Base-by-base conservation (phyloP, 2,113 vertebrate species). In the Numenius arquata region DNA sequence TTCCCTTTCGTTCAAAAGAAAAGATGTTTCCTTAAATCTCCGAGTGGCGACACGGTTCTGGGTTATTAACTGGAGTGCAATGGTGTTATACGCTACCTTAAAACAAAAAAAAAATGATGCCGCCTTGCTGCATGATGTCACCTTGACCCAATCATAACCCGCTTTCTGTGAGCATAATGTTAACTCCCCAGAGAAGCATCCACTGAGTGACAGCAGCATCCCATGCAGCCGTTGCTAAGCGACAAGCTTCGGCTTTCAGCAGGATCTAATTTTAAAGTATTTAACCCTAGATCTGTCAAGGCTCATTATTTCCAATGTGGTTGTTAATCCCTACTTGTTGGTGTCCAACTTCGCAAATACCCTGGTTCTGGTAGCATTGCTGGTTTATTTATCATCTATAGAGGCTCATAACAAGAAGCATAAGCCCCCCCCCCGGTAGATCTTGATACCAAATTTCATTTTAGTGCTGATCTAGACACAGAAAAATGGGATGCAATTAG, bases 71-170 rank as follows among this genome's bases (percentile, higher is more conserved):
- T 85, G 3, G 10, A 83, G 90, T 30, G 47, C 34, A 18, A 43
- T 76, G 7, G 30, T 70, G 68, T 61, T 91, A 53, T 83, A 72
- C 38, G 93, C 94, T 95, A 48, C 89, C 94, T 97, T 97, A 87
- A 95, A 73, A 98, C 48, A 96, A 88, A 67, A 71, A 98, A 71
- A 98, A 96, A 88, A 65, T 18, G 17, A 34, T 78, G 89, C 40
- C 5, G 74, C 81, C 8, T 5, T 86, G 71, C 85, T 80, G 94
- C 81, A 94, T 98, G 96, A 98, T 97, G 97, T 98, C 98, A 98
- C 96, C 94, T 96, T 95, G 93, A 96, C 92, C 98, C 98, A 98
- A 98, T 98, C 98, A 97, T 93, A 97, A 96, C 94, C 96, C 95
- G 80, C 67, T 96, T 95, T 95, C 73, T 73, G 77, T 86, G 89